Conservation (phyloP, 2,797 vertebrate species). For the Ibycter americanus region DNA sequence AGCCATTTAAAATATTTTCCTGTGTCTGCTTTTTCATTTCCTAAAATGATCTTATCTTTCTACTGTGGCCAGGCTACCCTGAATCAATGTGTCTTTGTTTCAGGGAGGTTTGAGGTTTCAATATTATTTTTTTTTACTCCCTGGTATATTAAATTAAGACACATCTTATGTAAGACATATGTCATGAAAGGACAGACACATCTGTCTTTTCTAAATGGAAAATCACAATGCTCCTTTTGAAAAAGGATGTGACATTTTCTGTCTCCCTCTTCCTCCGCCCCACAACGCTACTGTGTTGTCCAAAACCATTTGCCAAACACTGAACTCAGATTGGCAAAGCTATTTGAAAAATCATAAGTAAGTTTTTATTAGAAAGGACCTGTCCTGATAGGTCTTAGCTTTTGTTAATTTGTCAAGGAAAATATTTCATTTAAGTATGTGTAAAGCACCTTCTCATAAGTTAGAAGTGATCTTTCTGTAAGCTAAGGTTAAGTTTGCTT, state of each 20-base stretch:
- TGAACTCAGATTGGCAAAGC: neutral
- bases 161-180: neutral
- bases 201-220: neutral
- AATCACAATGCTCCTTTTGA: neutral
- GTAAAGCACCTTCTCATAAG: neutral
- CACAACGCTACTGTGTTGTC: accelerated
- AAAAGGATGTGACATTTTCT: neutral
- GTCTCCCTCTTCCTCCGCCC: accelerated
- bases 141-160: neutral
- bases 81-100: neutral
- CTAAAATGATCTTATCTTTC: neutral
- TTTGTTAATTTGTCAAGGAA: neutral
- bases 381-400: neutral
- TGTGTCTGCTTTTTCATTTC: neutral
- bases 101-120: neutral
- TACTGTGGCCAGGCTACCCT: neutral
- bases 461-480: neutral
- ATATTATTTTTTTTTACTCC: neutral
- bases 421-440: neutral
- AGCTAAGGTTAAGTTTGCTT: neutral
- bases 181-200: neutral
- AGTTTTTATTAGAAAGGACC: neutral
- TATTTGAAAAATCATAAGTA: neutral
- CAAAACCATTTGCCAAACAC: neutral
- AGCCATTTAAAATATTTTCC: neutral